phyloP scores from a whole-genome alignment of 64 coral and sea anemone genomes.

The Dendrophyllia cribrosa region DNA sequence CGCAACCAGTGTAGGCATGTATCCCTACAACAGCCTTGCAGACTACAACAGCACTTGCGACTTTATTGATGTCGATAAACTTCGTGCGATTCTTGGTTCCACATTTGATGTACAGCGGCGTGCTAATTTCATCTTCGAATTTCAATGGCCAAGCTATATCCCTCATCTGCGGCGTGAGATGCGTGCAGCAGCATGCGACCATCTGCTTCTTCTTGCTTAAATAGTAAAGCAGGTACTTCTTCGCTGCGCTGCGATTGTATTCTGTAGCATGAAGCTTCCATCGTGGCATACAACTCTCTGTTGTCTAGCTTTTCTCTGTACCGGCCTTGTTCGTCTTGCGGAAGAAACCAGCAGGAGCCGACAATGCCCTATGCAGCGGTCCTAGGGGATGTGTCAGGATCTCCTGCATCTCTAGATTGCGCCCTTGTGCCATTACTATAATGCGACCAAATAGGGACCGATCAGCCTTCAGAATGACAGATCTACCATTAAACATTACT shows the following conservation, averaged over 20 bases:
- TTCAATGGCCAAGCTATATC: slow-evolving; percentile 37
- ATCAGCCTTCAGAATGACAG: slow-evolving; percentile 52
- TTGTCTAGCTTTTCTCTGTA: slow-evolving; percentile 8
- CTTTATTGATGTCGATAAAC: slow-evolving; percentile 38
- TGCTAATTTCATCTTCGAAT: background rate
- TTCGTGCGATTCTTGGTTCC: slow-evolving; percentile 17
- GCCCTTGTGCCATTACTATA: slow-evolving; percentile 30
- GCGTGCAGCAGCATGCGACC: slow-evolving; percentile 38
- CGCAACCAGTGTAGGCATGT: slow-evolving; percentile 65
- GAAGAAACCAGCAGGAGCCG: background rate
- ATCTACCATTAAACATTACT: slow-evolving; percentile 1
- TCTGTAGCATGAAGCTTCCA: slow-evolving; percentile 8
- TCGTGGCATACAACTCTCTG: slow-evolving; percentile 47
- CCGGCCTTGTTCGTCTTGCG: slow-evolving; percentile 37
- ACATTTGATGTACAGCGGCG: slow-evolving; percentile 42
- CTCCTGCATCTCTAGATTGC: slow-evolving; percentile 23
- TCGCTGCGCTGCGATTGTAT: slow-evolving; percentile 12
- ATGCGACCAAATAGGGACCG: slow-evolving; percentile 30
- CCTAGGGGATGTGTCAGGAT: slow-evolving; percentile 19
- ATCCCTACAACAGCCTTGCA: slow-evolving; percentile 42
- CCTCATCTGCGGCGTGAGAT: slow-evolving; percentile 17
- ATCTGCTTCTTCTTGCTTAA: slow-evolving; percentile 26
- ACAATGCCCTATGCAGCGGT: slow-evolving; percentile 40
- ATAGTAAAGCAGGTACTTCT: slow-evolving; percentile 21
- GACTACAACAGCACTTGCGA: slow-evolving; percentile 9